Evolutionary conservation across 1,140 invertebrate species (phyloP).

Genomic region (Sminthurides bifidus): DNA sequence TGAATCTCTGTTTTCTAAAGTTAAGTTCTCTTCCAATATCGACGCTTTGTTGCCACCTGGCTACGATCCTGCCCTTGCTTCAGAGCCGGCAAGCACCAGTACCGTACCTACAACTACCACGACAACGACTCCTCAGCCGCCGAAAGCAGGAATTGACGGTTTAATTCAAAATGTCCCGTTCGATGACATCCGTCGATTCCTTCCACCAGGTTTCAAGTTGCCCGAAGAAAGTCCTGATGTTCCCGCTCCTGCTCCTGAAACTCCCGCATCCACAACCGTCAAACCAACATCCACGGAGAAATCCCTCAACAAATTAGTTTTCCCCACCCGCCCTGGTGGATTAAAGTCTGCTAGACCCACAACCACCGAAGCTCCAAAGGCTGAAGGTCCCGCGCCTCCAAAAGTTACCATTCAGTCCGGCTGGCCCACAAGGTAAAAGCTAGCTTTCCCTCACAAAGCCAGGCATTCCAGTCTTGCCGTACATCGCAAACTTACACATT

Average conservation of each 20-base stretch:
- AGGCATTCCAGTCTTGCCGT: too few species aligned
- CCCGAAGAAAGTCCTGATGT: conserved; percentile 37
- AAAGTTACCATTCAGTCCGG: conserved; percentile 48
- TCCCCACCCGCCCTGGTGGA: conserved; percentile 62
- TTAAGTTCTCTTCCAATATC: conserved; percentile 47
- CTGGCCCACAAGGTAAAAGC: conserved; percentile 58
- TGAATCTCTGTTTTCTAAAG: conserved; percentile 41
- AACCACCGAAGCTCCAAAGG: conserved; percentile 45
- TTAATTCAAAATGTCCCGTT: conserved; percentile 34
- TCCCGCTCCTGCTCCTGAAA: conserved; percentile 31
- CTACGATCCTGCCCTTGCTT: conserved; percentile 40
- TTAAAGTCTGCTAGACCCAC: conserved; percentile 42
- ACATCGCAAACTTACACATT: too few species aligned
- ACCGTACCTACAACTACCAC: conserved; percentile 5
- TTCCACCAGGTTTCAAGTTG: conserved; percentile 49
- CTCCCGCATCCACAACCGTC: conserved; percentile 34
- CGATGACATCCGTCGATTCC: conserved; percentile 49
- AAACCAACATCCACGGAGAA: conserved; percentile 35
- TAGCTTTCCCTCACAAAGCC: too few species aligned
- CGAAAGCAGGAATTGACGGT: conserved; percentile 1
- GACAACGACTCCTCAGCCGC: conserved; percentile 7
- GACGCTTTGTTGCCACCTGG: conserved; percentile 46
- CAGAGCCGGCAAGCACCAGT: conserved; percentile 21
- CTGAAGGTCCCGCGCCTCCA: conserved; percentile 33
- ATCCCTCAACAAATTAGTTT: conserved; percentile 45